A percentile compares a stretch with the other conserved stretches of the same genome.
Conservation (phyloP, 53 echinoderm and acorn worm genomes). For the Glandiceps talaboti region DNA sequence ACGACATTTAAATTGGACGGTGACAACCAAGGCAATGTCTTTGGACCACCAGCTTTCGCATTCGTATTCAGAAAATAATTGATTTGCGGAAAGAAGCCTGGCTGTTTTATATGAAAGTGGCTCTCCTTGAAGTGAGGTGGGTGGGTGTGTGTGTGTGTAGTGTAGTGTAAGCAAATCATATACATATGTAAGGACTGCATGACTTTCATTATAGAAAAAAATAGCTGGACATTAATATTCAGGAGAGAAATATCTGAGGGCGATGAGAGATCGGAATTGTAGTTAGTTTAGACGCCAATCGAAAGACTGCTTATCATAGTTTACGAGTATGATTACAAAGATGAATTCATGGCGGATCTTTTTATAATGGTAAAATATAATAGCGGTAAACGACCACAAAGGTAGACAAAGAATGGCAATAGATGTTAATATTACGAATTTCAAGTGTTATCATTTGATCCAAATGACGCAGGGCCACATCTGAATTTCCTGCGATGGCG, state of each 20-base stretch:
- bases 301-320: background rate
- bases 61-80: no score
- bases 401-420: background rate
- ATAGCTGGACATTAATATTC: background rate
- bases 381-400: background rate
- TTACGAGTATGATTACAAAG: background rate
- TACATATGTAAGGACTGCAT: no score
- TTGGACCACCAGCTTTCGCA: no score
- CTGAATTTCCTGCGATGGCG: background rate
- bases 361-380: background rate
- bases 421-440: background rate
- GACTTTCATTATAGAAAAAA: background rate
- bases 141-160: no score
- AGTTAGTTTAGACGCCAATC: background rate
- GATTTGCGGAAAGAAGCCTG: no score
- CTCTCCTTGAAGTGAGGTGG: no score
- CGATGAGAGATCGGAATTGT: background rate
- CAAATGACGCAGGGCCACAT: background rate
- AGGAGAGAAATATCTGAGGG: background rate
- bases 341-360: background rate
- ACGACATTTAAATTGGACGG: no score
- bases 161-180: no score
- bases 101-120: no score
- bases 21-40: no score
- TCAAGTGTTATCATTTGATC: background rate